These are phyloP conservation scores for Manis crassicaudata DNA, from an alignment of 2,797 vertebrate species.

Conservation along the genomic window DNA sequence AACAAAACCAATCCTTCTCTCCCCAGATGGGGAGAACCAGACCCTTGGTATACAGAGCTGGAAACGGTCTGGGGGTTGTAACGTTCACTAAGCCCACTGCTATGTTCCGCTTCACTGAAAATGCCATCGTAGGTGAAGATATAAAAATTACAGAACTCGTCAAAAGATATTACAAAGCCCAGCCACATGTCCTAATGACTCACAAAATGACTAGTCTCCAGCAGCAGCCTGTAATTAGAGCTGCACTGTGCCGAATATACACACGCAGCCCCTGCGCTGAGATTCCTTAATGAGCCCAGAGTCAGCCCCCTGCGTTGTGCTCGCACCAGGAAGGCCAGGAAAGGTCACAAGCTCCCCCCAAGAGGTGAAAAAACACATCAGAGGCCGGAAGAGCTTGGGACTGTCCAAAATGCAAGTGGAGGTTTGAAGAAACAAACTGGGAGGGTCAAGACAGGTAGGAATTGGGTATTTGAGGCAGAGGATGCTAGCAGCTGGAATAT, in stretches of 20 bases:
- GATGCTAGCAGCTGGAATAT: fast-evolving
- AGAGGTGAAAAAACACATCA: not conserved
- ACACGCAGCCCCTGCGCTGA: fast-evolving
- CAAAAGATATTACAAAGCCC: not conserved
- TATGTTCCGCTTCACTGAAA: conserved; percentile 54
- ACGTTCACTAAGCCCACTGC: conserved; percentile 41
- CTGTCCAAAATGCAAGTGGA: not conserved
- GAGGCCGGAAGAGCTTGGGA: not conserved
- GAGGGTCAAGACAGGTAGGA: not conserved
- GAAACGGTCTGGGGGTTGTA: conserved; percentile 51
- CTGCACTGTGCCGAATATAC: not conserved
- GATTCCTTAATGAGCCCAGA: not conserved
- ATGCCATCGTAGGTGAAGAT: conserved; percentile 56
- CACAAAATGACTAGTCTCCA: not conserved
- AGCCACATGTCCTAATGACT: conserved; percentile 58
- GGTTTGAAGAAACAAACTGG: not conserved
- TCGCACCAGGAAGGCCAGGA: fast-evolving
- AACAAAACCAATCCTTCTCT: conserved; percentile 68
- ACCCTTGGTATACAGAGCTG: conserved; percentile 13
- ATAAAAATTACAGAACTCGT: conserved; percentile 54
- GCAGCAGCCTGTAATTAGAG: conserved; percentile 63
- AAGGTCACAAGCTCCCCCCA: not conserved
- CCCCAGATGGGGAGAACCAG: conserved; percentile 49
- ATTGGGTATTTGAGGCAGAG: not conserved
- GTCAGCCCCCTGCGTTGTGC: not conserved